Conservation (phyloP, 2,113 vertebrate genomes). For the Hemibates koningsi region DNA sequence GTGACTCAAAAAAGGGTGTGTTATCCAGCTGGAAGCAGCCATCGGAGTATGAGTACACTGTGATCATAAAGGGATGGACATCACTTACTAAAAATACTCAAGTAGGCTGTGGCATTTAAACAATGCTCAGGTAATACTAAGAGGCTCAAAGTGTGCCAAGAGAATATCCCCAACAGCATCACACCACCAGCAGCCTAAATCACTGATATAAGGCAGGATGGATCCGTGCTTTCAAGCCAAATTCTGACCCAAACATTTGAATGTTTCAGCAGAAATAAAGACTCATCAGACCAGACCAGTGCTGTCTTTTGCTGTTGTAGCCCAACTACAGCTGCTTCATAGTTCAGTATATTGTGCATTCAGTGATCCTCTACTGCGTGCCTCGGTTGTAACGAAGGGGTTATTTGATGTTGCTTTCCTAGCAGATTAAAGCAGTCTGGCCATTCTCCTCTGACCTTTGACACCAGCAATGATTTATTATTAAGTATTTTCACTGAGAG, state of each 20-base stretch:
- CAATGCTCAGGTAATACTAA: background rate
- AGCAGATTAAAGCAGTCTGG: background rate
- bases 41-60: background rate
- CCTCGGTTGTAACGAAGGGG: background rate
- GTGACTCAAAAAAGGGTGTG: background rate
- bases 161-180: background rate
- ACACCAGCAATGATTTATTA: background rate
- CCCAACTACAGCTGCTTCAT: background rate
- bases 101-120: background rate
- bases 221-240: background rate
- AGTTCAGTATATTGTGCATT: background rate
- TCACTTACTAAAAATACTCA: background rate
- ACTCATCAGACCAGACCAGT: background rate
- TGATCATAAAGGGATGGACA: background rate
- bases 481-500: background rate
- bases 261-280: background rate
- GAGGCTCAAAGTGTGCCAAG: background rate
- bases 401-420: background rate
- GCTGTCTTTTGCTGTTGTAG: background rate
- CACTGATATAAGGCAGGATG: background rate
- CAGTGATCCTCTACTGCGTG: background rate
- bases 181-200: background rate
- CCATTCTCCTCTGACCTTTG: background rate
- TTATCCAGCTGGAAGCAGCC: background rate
- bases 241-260: background rate